Evolutionary conservation across 2,113 vertebrate genomes (phyloP).

Genomic region (Centropus unirufus): DNA sequence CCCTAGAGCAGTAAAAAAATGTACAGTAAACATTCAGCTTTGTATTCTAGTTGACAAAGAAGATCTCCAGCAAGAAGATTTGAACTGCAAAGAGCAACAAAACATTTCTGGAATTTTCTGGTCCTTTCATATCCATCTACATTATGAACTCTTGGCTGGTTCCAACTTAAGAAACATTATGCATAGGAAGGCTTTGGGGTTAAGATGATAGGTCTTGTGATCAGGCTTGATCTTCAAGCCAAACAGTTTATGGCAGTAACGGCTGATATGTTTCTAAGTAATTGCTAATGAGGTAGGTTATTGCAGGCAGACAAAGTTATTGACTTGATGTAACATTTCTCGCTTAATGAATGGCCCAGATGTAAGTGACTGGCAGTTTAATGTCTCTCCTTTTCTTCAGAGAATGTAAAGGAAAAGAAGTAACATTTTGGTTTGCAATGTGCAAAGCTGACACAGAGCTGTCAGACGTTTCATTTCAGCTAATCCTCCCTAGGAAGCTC

Average conservation of each 20-base stretch:
- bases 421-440: constrained; percentile 5
- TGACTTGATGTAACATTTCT: neutral
- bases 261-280: neutral
- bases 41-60: neutral
- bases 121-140: neutral
- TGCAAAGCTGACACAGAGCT: constrained; percentile 51
- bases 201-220: neutral
- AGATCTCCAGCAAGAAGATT: neutral
- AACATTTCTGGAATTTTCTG: neutral
- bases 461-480: constrained; percentile 24
- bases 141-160: neutral
- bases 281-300: neutral
- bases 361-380: constrained; percentile 30
- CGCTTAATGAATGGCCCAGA: constrained; percentile 41
- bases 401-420: constrained; percentile 27
- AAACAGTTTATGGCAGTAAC: neutral
- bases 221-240: neutral
- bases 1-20: neutral
- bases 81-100: neutral
- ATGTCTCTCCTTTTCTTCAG: constrained; percentile 33
- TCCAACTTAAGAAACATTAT: neutral
- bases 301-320: neutral
- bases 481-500: constrained; percentile 5
- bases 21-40: neutral
- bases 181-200: neutral